Evolutionary conservation across 1,140 invertebrate genomes (phyloP).

Genomic region (Planococcus citri): DNA sequence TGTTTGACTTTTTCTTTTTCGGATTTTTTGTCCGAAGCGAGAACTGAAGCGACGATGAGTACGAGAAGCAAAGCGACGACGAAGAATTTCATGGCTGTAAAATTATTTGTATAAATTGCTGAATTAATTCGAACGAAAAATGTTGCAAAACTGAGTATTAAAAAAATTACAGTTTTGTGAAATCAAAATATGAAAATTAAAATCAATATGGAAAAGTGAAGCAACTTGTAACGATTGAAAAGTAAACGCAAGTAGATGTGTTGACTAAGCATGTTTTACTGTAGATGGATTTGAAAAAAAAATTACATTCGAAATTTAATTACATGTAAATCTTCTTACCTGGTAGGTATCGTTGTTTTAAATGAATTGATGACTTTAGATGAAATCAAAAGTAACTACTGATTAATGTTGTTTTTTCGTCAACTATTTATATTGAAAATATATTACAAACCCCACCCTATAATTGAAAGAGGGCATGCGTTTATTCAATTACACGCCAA

Average conservation of each 20-base stretch:
- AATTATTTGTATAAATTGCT: no score
- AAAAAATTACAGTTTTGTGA: no score
- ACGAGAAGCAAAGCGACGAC: background rate
- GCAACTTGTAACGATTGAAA: no score
- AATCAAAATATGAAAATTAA: no score
- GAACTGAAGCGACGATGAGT: background rate
- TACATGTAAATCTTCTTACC: no score
- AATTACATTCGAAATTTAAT: no score
- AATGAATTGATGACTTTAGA: background rate
- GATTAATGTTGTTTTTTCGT: background rate
- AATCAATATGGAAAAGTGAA: no score
- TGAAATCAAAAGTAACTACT: background rate
- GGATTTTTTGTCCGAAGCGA: background rate
- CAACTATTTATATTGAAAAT: background rate
- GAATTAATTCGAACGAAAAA: no score
- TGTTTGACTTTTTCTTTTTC: background rate
- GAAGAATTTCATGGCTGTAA: background rate
- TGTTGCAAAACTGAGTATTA: no score
- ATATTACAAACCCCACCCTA: background rate
- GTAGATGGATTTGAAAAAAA: no score
- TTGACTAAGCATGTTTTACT: no score
- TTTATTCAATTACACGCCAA: background rate
- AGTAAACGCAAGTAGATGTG: no score
- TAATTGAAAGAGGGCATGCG: background rate
- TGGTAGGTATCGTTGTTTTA: background rate